These are phyloP conservation scores for Thalpophila matura DNA, from an alignment of 2,888 invertebrate species.

Conservation along the genomic window DNA sequence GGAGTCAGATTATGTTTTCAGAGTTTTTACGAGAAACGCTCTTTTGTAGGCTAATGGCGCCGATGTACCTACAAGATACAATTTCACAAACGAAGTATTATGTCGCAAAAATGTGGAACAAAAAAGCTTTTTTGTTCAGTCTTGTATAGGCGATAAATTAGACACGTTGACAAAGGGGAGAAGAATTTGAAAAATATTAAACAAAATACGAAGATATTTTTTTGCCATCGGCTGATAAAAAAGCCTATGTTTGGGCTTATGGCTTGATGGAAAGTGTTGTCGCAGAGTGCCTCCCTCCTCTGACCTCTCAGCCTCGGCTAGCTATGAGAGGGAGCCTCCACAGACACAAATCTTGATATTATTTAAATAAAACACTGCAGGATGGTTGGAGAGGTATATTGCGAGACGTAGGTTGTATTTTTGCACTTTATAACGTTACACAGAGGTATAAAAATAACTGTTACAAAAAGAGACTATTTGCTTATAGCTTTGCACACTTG, in stretches of 20 bases:
- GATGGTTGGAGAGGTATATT: no score
- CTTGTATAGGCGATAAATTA: constrained; percentile 29
- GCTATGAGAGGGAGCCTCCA: no score
- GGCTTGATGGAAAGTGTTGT: neutral
- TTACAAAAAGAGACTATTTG: no score
- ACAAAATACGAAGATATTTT: neutral
- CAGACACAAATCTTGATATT: no score
- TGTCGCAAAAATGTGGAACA: constrained; percentile 9
- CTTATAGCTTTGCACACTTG: no score
- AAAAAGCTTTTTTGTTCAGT: constrained; percentile 28
- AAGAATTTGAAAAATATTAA: constrained; percentile 12
- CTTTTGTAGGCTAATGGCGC: constrained; percentile 30
- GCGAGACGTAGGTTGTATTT: no score
- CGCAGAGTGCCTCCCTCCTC: no score
- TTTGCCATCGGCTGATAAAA: neutral
- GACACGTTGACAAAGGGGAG: constrained; percentile 29
- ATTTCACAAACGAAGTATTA: constrained; percentile 42
- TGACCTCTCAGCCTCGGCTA: no score
- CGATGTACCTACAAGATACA: constrained; percentile 34
- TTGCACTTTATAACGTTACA: no score
- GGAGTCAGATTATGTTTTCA: constrained; percentile 4
- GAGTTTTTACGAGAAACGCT: constrained; percentile 10
- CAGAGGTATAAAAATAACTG: no score
- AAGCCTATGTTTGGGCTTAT: neutral
- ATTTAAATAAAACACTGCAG: no score